A percentile compares a stretch with the other conserved stretches of the same genome.
phyloP scores from a whole-genome alignment of 2,888 invertebrate genomes.

The Endomychus coccineus region DNA sequence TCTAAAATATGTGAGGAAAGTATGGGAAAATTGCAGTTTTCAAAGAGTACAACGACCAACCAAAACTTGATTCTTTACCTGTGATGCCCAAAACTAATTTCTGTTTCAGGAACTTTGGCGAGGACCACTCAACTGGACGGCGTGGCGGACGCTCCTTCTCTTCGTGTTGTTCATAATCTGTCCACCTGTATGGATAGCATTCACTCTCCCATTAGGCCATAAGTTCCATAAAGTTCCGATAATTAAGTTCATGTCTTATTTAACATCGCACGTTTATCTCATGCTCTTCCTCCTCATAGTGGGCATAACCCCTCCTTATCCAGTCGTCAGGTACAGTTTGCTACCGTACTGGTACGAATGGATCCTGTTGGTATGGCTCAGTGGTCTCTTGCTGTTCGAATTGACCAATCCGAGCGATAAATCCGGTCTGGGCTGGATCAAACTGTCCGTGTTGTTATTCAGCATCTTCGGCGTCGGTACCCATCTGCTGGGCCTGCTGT shows the following conservation, averaged over 20 bases:
- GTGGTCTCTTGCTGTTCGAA: slow-evolving; percentile 90
- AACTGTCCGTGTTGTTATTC: slow-evolving; percentile 76
- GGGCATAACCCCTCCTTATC: slow-evolving; percentile 81
- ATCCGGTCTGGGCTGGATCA: slow-evolving; percentile 92
- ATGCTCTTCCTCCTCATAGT: slow-evolving; percentile 88
- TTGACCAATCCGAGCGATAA: slow-evolving; percentile 97
- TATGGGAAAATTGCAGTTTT: no score
- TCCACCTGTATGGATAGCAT: slow-evolving; percentile 93
- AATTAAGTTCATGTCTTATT: slow-evolving; percentile 99
- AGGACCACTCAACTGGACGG: slow-evolving; percentile 93
- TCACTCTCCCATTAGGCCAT: slow-evolving; percentile 91
- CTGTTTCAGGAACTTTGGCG: slow-evolving; percentile 87
- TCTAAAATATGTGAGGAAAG: no score
- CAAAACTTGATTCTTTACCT: no score
- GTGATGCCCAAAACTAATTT: no score
- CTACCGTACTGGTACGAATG: slow-evolving; percentile 95
- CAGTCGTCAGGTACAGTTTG: slow-evolving; percentile 69
- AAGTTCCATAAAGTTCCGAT: slow-evolving; percentile 97
- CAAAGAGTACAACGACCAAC: no score
- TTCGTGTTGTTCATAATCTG: slow-evolving; percentile 88
- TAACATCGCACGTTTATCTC: slow-evolving; percentile 96
- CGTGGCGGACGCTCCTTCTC: slow-evolving; percentile 88
- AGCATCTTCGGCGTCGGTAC: slow-evolving; percentile 86
- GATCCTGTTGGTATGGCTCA: slow-evolving; percentile 89
- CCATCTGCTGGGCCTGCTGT: slow-evolving; percentile 75